Evolutionary conservation across 2,888 invertebrate species (phyloP), one percentile per base, ranked within the genome.

Genomic region (Azorinus chamasolen): DNA sequence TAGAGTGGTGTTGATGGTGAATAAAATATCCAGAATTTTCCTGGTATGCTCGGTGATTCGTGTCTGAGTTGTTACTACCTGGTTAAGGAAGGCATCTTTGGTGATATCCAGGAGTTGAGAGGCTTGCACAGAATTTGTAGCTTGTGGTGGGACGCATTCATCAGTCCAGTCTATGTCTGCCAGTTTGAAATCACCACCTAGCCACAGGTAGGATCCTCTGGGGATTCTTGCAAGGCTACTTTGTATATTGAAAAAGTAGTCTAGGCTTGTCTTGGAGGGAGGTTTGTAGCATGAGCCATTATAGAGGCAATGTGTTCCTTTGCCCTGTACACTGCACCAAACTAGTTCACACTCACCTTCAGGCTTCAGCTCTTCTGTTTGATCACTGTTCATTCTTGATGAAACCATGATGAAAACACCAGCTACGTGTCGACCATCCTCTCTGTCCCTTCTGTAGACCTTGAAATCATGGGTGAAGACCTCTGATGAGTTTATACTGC

Each of bases 271-370:
- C 10, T n/a, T 48, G 16, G 48, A 48, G 25, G 79, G 74, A 10
- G 74, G 79, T 32, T 51, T 65, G 61, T 73, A 73, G 25, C 58
- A 69, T 2, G 59, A 14, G 25, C 73, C 68, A 20, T 64, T 39
- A 32, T 72, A 72, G 8, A 78, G 59, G 61, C 73, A 45, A 18
- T 59, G 45, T 8, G 32, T 24, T 12, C 69, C 74, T 20, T 53
- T 70, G 22, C 65, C 32, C 27, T 64, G 69, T 39, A 74, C 5
- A 16, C 27, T 63, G 18, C 18, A 16, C 69, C 69, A 78, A 1
- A 74, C 62, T 16, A 74, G 16, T 32, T 74, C 63, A 59, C 51
- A 69, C 50, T 78, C 41, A 27, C 51, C 45, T 4, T 39, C 22
- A 2, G 5, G 10, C 0, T 37, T 59, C 10, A 78, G 51, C 45